These are phyloP conservation scores for Alouatta palliata DNA, from an alignment of 2,113 vertebrate species.

Conservation along the genomic window DNA sequence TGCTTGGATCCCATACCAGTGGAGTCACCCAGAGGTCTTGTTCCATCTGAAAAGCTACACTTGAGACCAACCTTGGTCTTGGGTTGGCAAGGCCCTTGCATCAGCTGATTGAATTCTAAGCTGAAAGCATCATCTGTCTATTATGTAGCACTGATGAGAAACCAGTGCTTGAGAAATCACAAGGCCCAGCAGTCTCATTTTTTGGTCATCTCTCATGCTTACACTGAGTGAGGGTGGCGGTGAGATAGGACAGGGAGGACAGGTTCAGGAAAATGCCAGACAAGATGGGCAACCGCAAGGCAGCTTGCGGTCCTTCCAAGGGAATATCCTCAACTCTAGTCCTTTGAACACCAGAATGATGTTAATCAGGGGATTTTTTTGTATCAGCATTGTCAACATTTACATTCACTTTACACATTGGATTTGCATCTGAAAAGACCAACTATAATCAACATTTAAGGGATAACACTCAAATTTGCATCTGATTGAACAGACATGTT, in stretches of 20 bases:
- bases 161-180: not conserved
- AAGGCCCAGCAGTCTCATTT: not conserved
- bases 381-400: slow-evolving; percentile 86
- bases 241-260: not conserved
- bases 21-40: not conserved
- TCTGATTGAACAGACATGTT: slow-evolving; percentile 85
- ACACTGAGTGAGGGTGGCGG: not conserved
- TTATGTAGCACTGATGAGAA: not conserved
- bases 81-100: not conserved
- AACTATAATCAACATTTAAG: slow-evolving; percentile 88
- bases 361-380: slow-evolving; percentile 84
- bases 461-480: slow-evolving; percentile 87
- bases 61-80: not conserved
- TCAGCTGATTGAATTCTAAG: not conserved
- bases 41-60: not conserved
- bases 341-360: slow-evolving; percentile 79
- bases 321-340: slow-evolving; percentile 68
- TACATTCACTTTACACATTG: slow-evolving; percentile 85
- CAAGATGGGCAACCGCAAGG: not conserved
- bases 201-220: too few relatives aligned
- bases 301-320: slow-evolving; percentile 60
- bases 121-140: not conserved
- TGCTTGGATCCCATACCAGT: not conserved
- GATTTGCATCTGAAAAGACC: slow-evolving; percentile 88
- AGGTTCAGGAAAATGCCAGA: not conserved